Percentiles rank a stretch among this genome's conserved stretches.
Conservation (phyloP, 1,140 invertebrate genomes). For the Micrasema longulum region DNA sequence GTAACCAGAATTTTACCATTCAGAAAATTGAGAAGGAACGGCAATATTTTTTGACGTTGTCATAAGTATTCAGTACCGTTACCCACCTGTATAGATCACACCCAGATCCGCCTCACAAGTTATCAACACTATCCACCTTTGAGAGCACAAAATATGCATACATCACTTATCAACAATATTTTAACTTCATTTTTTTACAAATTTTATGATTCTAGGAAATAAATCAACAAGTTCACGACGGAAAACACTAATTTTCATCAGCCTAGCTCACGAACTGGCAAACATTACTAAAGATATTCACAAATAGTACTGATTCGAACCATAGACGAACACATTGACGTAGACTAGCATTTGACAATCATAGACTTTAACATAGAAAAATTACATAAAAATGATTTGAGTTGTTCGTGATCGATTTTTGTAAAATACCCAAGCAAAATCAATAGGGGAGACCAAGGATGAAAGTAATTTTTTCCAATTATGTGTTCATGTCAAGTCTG, state of each 20-base stretch:
- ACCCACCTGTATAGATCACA: constrained; percentile 48
- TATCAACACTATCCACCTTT: constrained; percentile 33
- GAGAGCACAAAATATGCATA: constrained; percentile 13
- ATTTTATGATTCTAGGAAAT: background rate
- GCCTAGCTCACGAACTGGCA: constrained; percentile 35
- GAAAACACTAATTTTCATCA: constrained; percentile 33
- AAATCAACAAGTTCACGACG: constrained; percentile 46
- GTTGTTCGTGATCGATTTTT: too few species aligned
- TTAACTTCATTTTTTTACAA: constrained; percentile 24
- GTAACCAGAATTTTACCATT: constrained; percentile 6
- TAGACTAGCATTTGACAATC: too few species aligned
- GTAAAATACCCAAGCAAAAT: too few species aligned
- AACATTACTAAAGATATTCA: constrained; percentile 30
- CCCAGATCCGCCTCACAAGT: constrained; percentile 43
- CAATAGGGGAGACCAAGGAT: too few species aligned
- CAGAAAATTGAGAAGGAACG: constrained; percentile 32
- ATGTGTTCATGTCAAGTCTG: too few species aligned
- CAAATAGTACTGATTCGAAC: too few species aligned
- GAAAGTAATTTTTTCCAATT: too few species aligned
- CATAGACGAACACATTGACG: too few species aligned
- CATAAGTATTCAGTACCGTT: constrained; percentile 47
- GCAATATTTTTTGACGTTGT: constrained; percentile 46
- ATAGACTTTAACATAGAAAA: too few species aligned
- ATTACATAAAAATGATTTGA: too few species aligned
- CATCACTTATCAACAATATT: constrained; percentile 34